A percentile compares a stretch with the other conserved stretches of the same genome.
phyloP scores from a whole-genome alignment of 2,888 invertebrate species.

The Eudasyphora cyanicolor region DNA sequence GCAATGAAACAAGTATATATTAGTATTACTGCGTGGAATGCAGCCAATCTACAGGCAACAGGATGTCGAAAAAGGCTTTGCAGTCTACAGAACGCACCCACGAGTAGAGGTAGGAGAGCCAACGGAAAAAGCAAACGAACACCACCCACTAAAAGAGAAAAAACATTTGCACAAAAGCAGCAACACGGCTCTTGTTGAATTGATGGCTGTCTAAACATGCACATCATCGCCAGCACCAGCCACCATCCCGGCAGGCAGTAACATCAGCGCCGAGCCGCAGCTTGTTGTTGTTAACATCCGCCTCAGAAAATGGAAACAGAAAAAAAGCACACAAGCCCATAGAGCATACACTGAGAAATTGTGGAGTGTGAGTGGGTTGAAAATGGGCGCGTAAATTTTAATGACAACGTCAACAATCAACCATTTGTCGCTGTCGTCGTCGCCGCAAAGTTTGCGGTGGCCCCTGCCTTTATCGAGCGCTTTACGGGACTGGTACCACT shows the following conservation, averaged over 20 bases:
- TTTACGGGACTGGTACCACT: slow-evolving; percentile 35
- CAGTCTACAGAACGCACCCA: slow-evolving; percentile 35
- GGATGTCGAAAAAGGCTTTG: slow-evolving; percentile 8
- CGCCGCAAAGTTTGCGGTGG: neutral
- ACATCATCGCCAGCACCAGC: slow-evolving; percentile 60
- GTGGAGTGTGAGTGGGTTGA: slow-evolving; percentile 75
- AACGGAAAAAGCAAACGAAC: neutral
- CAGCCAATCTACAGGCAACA: neutral
- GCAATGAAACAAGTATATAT: no score
- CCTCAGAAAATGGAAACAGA: slow-evolving; percentile 66
- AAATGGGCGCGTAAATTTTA: slow-evolving; percentile 75
- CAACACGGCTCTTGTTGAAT: slow-evolving; percentile 39
- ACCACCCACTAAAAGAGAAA: slow-evolving; percentile 46
- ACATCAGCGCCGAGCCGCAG: slow-evolving; percentile 55
- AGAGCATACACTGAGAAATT: slow-evolving; percentile 66
- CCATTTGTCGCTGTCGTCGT: slow-evolving; percentile 53
- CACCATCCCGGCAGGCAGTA: slow-evolving; percentile 37
- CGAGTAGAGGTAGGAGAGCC: neutral
- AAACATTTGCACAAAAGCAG: slow-evolving; percentile 10
- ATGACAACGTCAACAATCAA: slow-evolving; percentile 64
- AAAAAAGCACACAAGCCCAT: slow-evolving; percentile 61
- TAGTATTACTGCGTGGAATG: neutral
- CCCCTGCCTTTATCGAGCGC: slow-evolving; percentile 41
- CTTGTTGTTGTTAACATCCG: slow-evolving; percentile 70
- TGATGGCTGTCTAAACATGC: slow-evolving; percentile 51